Evolutionary conservation across 2,888 invertebrate species (phyloP).

Genomic region (Drosophila mulleri): DNA sequence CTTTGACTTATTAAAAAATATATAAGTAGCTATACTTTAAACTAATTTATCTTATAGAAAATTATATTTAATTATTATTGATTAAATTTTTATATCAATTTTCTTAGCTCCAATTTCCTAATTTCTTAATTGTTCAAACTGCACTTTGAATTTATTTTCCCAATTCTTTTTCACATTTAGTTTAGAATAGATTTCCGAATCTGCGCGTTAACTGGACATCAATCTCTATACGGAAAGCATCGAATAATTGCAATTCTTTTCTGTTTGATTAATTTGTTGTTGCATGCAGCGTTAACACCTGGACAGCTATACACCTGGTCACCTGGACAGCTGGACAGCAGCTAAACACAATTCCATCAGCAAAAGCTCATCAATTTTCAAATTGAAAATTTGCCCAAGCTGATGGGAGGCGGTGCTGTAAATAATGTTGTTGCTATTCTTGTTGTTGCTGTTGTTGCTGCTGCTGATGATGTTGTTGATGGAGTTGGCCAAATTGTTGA

Average conservation of each 20-base stretch:
- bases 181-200: no score
- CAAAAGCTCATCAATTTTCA: conserved; percentile 69
- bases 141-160: no score
- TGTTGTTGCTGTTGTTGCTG: neutral
- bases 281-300: conserved; percentile 40
- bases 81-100: no score
- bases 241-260: neutral
- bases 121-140: no score
- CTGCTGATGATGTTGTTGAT: conserved; percentile 28
- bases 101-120: no score
- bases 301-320: conserved; percentile 24
- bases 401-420: conserved; percentile 11
- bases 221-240: neutral
- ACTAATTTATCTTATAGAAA: no score
- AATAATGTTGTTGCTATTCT: conserved; percentile 4
- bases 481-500: conserved; percentile 45
- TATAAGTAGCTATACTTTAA: no score
- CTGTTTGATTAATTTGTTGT: conserved; percentile 43
- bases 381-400: conserved; percentile 58
- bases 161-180: neutral
- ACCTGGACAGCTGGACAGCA: conserved; percentile 32
- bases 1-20: no score
- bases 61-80: no score
- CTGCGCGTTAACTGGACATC: neutral
- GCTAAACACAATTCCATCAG: conserved; percentile 62